Evolutionary conservation across 2,113 vertebrate species (phyloP), one percentile per base, ranked within the genome.

Genomic region (Crotalus horridus): DNA sequence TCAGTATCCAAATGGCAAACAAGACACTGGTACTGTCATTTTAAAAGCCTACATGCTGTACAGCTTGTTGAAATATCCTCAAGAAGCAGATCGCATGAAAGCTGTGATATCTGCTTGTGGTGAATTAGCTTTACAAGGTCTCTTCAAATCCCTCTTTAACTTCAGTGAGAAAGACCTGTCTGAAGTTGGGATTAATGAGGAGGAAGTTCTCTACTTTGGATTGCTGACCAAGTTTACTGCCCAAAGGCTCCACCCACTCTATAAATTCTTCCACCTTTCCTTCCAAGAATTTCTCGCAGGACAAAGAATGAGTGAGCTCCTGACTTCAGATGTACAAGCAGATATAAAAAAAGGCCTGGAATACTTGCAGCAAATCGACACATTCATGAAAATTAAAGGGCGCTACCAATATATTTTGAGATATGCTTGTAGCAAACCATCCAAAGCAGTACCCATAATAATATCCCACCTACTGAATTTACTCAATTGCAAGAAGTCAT

Each of bases 271-370:
- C 81, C 94, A 92, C 89, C 88, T 88, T 17, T 59, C 90, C 1
- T 97, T 97, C 64, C 96, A 97, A 91, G 96, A 97, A 90, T 97
- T 95, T 93, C 89, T 97, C 87, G 96, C 96, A 39, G 96, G 91
- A 17, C 94, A 53, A 92, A 93, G 94, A 88, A 64, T 97, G 85
- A 91, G 54, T 0, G 95, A 95, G 91, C 92, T 97, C 15, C 61
- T 97, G 56, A 90, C 88, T 94, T 97, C 95, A 12, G 95, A 97
- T 3, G 90, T 58, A 12, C 11, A 94, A 21, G 94, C 87, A 51
- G 91, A 95, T 55, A 53, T 90, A 86, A 93, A 96, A 21, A 93
- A 17, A 92, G 97, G 97, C 48, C 89, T 95, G 74, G 39, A 87
- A 85, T 96, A 96, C 89, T 94, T 97, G 95, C 94, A 93, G 88